Base-by-base conservation (phyloP, 2,113 vertebrate genomes). In the Paradisaea rubra region DNA sequence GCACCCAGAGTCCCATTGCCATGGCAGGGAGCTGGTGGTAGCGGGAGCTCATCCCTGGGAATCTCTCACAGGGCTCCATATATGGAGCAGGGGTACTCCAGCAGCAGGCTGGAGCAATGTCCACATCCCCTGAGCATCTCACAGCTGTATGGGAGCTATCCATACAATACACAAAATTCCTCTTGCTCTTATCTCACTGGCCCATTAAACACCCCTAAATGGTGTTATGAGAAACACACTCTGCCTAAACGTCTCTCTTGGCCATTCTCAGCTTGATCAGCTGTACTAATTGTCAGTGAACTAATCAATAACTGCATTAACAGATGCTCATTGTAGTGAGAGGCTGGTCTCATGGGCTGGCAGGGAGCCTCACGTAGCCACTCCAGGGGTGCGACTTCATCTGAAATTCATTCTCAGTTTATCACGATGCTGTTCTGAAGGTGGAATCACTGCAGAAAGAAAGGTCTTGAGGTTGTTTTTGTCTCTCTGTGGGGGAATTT, bases 271-370 rank as follows among this genome's bases (percentile, higher is more conserved):
- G 61, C 56, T 39, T 2, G 6, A 45, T 37, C 53, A 57, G 13
- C 13, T 49, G 10, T 21, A 31, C 15, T 9, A 16, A 19, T 9
- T 47, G 11, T 7, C 53, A 41, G 27, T 17, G 50, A 84, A 42
- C 18, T 59, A 13, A 69, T 27, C 54, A 35, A 35, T 10, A 52
- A 27, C 13, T 16, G 11, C 2, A 53, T n/a, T 41, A 45, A 42
- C 33, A 81, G 27, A 45, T 57, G 15, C 14, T 77, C 13, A 4
- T 14, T 44, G 14, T 23, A 84, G 44, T 2, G 10, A 66, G 56
- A 54, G 20, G 44, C n/a, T 0, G 5, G 14, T 35, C 19, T 73
- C 28, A 1, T 0, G 2, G 41, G 13, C 20, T 9, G 15, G 15
- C 20, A 37, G 19, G 24, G 39, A 37, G 41, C 64, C 61, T 5